Conservation (phyloP, 2,888 invertebrate species). For the Hydropsyche betteni region DNA sequence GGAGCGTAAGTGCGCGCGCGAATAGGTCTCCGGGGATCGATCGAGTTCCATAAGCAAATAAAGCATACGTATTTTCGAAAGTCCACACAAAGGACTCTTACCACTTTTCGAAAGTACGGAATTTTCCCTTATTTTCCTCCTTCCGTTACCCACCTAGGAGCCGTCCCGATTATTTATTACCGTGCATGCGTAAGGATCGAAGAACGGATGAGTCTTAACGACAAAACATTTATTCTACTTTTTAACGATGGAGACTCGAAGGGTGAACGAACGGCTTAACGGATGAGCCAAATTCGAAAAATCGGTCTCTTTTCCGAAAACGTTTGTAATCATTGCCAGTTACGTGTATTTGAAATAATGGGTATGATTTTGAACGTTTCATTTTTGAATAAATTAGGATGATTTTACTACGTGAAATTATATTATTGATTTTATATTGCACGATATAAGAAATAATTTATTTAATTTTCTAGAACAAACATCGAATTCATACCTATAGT, state of each 20-base stretch:
- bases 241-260: neutral
- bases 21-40: constrained; percentile 41
- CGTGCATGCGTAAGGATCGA: constrained; percentile 32
- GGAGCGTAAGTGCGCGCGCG: constrained; percentile 9
- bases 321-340: too few species aligned
- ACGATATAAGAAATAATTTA: too few species aligned
- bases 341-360: too few species aligned
- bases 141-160: neutral
- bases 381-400: too few species aligned
- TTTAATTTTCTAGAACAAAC: too few species aligned
- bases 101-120: neutral
- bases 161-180: constrained; percentile 18
- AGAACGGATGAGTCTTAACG: constrained; percentile 29
- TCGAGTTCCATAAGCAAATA: constrained; percentile 43
- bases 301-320: too few species aligned
- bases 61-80: constrained; percentile 38
- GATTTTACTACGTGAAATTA: too few species aligned
- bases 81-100: constrained; percentile 8
- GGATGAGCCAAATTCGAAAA: too few species aligned
- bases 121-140: neutral
- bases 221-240: constrained; percentile 22
- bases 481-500: too few species aligned
- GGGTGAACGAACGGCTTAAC: too few species aligned
- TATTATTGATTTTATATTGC: too few species aligned
- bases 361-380: too few species aligned